Conservation (phyloP, 2,888 invertebrate species). For the Polydrusus tereticollis region DNA sequence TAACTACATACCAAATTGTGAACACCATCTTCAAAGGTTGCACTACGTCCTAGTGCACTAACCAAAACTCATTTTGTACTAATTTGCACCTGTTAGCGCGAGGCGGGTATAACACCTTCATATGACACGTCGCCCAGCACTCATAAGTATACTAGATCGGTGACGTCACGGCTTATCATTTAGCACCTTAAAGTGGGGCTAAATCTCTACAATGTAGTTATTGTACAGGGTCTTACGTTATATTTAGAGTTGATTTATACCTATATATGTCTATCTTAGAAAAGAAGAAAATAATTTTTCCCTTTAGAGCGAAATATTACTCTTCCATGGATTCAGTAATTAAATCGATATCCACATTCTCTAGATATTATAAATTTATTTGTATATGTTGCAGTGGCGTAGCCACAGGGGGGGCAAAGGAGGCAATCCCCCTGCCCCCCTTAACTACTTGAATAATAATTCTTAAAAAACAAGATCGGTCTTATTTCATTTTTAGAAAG, state of each 20-base stretch:
- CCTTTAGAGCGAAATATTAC: too few relatives aligned
- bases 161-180: conserved; percentile 62
- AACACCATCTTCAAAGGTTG: conserved; percentile 11
- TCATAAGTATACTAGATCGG: conserved; percentile 59
- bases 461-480: too few relatives aligned
- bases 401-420: too few relatives aligned
- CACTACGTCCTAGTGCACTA: conserved; percentile 22
- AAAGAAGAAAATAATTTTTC: too few relatives aligned
- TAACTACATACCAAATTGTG: conserved; percentile 2
- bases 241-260: background rate
- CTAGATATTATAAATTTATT: too few relatives aligned
- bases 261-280: too few relatives aligned
- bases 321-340: too few relatives aligned
- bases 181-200: conserved; percentile 61
- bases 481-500: too few relatives aligned
- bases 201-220: conserved; percentile 32
- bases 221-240: background rate
- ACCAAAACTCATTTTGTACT: conserved; percentile 37
- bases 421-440: too few relatives aligned
- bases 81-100: conserved; percentile 54
- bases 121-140: conserved; percentile 61
- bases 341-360: too few relatives aligned
- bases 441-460: too few relatives aligned
- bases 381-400: too few relatives aligned
- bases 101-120: conserved; percentile 61